Evolutionary conservation across 2,888 invertebrate genomes (phyloP).

Genomic region (Eledona agricola): DNA sequence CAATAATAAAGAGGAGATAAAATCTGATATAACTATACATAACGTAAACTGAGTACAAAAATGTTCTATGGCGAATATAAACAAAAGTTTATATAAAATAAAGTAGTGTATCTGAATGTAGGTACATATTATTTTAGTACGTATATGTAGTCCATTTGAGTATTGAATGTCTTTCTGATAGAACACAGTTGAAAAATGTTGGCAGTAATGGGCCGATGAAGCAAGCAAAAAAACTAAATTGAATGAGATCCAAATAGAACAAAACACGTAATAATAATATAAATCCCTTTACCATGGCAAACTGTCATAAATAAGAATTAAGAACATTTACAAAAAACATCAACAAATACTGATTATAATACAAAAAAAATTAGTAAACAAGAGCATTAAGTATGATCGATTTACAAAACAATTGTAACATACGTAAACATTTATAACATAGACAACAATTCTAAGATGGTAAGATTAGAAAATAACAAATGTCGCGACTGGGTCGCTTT

Average conservation of each 20-base stretch:
- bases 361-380: constrained; percentile 43
- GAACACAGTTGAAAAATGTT: constrained; percentile 47
- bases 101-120: constrained; percentile 39
- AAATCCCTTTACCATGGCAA: constrained; percentile 60
- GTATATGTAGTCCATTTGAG: constrained; percentile 44
- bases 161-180: constrained; percentile 45
- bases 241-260: constrained; percentile 58
- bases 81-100: constrained; percentile 45
- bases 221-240: constrained; percentile 48
- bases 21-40: constrained; percentile 63
- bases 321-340: constrained; percentile 45
- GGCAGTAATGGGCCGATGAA: constrained; percentile 49
- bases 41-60: constrained; percentile 57
- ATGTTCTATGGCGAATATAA: constrained; percentile 56
- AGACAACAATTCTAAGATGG: constrained; percentile 57
- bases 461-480: constrained; percentile 53
- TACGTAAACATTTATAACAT: constrained; percentile 56
- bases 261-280: constrained; percentile 45
- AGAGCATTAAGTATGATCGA: constrained; percentile 40
- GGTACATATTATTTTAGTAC: constrained; percentile 44
- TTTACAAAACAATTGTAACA: constrained; percentile 42
- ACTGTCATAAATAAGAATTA: constrained; percentile 51
- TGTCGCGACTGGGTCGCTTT: constrained; percentile 43
- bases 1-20: constrained; percentile 60
- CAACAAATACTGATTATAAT: constrained; percentile 49